Base-by-base conservation (phyloP, 1,140 invertebrate genomes). In the Dinothrombium tinctorium region DNA sequence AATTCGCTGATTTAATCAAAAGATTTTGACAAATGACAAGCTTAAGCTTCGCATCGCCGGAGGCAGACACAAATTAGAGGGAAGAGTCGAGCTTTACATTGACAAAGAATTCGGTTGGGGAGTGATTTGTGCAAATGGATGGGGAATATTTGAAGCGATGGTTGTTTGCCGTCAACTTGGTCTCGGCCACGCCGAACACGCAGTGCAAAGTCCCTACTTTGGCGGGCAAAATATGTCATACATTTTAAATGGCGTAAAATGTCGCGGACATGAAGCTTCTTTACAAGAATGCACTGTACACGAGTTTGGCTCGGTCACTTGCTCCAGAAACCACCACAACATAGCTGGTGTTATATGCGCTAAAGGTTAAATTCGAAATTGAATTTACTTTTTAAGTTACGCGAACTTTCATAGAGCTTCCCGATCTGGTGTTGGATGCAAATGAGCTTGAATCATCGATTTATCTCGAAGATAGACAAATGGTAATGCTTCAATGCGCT, bases 401-500 rank as follows among this genome's bases (percentile, higher is more conserved):
- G 24, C 20, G 8, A 33, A n/a, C 2, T 2, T 33, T 33, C 51
- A 26, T 62, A 56, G 63, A 65, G 1, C 66, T 90, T 48, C 73
- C 86, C 0, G 87, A 95, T 59, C 61, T 95, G 20, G 69, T 76
- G 2, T 71, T 87, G 15, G 81, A 90, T 54, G 68, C 73, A 19
- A 53, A 66, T 8, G 76, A 80, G 52, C 61, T 95, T 12, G 71
- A 76, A 57, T 59, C 69, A 17, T 77, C 80, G 0, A 70, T 77
- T 0, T 77, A 87, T 56, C 61, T 95, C 9, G 80, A 90, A 60
- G 83, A 92, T 52, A 66, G 72, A n/a, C 72, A 74, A 40, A 64
- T 89, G 50, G 74, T 72, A 44, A 74, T 76, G 51, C 63, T 95
- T 22, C 77, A 82, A 49, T 95, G 87, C 54, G 82, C 87, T 11